Base-by-base conservation (phyloP, 2,888 invertebrate species). In the Alsophila aescularia region DNA sequence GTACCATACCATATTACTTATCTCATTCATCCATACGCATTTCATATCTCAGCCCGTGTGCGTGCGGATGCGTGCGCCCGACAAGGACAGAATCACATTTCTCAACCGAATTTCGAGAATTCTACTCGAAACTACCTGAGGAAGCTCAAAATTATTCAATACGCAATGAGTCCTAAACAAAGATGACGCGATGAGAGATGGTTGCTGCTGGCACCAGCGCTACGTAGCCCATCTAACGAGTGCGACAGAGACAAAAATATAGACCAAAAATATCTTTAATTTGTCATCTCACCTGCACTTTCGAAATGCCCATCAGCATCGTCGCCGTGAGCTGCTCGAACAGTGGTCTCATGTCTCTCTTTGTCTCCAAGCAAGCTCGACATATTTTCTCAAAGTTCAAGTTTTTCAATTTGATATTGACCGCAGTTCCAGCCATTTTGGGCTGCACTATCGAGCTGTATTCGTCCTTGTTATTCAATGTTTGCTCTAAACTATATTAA, bases 301-400 rank as follows among this genome's bases (percentile, higher is more conserved):
- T 93, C 52, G 93, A 92, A 80, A 93, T 93, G 63, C 93, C 93
- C 93, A 93, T 93, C 66, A 94, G 69, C 94, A 94, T 94, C 63
- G 93, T 93, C 13, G 94, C 93, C 35, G 94, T 93, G 62, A 93
- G 92, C 75, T 94, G 94, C 64, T 93, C 93, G 71, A 94, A 94
- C 56, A 94, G 75, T 21, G 94, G 94, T 66, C 94, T 85, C 94
- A 94, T 94, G 71, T 94, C 94, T 73, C 93, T 94, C 73, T 94
- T 94, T 67, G 93, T 89, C 64, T 92, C 92, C 70, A 94, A 86
- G 80, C 94, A 94, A 45, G 93, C 92, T 15, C 94, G 92, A 79
- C 94, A 94, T 72, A 94, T 93, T 85, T 93, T 93, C 66, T 93
- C 93, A 68, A 94, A 84, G 64, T 87, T 85, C 54, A 87, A 78